Base-by-base conservation (phyloP, 2,888 invertebrate genomes). In the Zele albiditarsus region DNA sequence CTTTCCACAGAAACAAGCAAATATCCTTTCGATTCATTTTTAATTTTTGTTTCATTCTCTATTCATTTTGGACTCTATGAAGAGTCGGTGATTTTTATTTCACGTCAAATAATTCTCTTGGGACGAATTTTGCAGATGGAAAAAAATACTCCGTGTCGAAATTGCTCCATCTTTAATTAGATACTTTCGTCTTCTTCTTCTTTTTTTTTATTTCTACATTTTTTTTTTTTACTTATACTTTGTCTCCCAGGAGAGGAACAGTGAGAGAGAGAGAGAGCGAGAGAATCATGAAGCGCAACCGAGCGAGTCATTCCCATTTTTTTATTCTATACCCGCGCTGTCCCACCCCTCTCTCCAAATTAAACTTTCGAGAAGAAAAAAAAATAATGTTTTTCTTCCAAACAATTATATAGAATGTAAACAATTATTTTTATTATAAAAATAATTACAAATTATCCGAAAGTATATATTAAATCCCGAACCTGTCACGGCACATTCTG, bases 161-260 rank as follows among this genome's bases (percentile, higher is more conserved):
- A 81, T 79, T 84, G 83, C 81, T 80, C 83, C 82, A 85, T 83
- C 87, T 88, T 88, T 89, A 89, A 89, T 89, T 89, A 87, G 88
- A 87, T 84, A 84, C 84, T 85, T 88, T 57, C 38, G 53, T 57
- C 57, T 63, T 31, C 31, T n/a, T 38, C 8, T 38, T n/a, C 31
- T 14, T 53, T 57, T 31, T 42, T 23, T 85, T 46, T 53, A 53
- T 53, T 53, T 20, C 20, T 53, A 8, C n/a, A n/a, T n/a, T 46
- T n/a, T n/a, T 46, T 86, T 85, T 88, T 85, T 80, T 80, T 79
- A 80, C 74, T 75, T 78, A 81, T 83, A 82, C 84, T 57, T 5
- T 46, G 69, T 76, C 78, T 74, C 78, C 79, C 77, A 25, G 38
- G 28, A 66, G 25, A 57, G 57, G 65, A 42, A 33, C 63, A 20